Conservation (phyloP, 1,140 invertebrate genomes). For the Pteromalus puparum region DNA sequence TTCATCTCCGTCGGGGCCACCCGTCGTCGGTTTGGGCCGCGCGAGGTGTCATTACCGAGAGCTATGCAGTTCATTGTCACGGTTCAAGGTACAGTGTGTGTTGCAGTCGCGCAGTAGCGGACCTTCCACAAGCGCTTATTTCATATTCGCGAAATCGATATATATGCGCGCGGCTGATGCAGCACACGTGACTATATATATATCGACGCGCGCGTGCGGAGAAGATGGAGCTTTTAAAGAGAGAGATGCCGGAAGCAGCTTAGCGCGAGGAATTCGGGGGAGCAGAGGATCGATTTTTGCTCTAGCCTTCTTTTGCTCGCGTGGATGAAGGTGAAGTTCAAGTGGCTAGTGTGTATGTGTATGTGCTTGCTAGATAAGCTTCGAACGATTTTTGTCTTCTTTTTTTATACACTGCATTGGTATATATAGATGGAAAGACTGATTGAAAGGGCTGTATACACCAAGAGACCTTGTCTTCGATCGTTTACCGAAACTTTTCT, state of each 20-base stretch:
- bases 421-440: no score
- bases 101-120: slow-evolving; percentile 37
- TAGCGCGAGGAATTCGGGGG: background rate
- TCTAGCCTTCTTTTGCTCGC: background rate
- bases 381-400: background rate
- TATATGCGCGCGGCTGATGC: background rate
- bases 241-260: slow-evolving; percentile 1
- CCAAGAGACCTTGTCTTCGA: background rate
- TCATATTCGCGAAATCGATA: slow-evolving; percentile 22
- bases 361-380: background rate
- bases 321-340: slow-evolving; percentile 28
- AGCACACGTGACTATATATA: background rate
- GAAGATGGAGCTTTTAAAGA: background rate
- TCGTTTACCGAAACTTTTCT: background rate
- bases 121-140: background rate
- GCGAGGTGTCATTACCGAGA: slow-evolving; percentile 55
- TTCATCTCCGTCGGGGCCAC: background rate
- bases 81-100: slow-evolving; percentile 59
- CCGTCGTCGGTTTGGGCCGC: background rate
- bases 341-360: background rate
- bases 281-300: slow-evolving; percentile 24
- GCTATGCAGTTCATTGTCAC: slow-evolving; percentile 59
- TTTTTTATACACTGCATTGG: no score
- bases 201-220: background rate
- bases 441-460: background rate